A percentile compares a stretch with the other conserved stretches of the same genome.
phyloP scores from a whole-genome alignment of 2,888 invertebrate species.

The Mesorhabditis spiculigera region DNA sequence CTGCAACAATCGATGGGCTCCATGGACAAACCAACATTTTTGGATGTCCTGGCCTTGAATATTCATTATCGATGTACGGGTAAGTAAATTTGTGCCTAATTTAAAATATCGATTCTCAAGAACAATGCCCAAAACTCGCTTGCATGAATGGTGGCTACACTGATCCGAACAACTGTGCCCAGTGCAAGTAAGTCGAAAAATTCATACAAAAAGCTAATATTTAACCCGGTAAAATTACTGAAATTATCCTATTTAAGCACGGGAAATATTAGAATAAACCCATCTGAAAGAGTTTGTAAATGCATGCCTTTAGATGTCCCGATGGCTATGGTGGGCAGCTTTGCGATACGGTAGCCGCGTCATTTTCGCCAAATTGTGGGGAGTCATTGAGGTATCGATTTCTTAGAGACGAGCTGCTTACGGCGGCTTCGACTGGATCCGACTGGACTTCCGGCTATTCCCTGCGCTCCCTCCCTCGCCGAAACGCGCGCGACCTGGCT shows the following conservation, averaged over 20 bases:
- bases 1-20: conserved; percentile 42
- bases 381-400: conserved; percentile 14
- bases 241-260: background rate
- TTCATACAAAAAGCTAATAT: background rate
- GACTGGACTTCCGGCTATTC: no score
- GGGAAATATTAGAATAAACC: background rate
- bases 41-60: conserved; percentile 35
- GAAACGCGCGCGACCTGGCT: no score
- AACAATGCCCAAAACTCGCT: conserved; percentile 9
- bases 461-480: no score
- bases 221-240: background rate
- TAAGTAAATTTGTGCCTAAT: background rate
- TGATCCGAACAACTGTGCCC: conserved; percentile 28
- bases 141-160: conserved; percentile 39
- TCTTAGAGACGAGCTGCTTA: no score
- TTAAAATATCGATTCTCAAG: background rate
- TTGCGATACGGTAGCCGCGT: conserved; percentile 29
- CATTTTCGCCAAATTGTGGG: conserved; percentile 36
- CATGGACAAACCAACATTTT: conserved; percentile 35
- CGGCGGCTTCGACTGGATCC: no score
- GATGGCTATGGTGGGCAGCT: conserved; percentile 32
- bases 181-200: conserved; percentile 25
- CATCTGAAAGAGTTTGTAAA: no score
- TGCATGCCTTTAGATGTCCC: conserved; percentile 24
- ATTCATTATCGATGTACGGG: conserved; percentile 33